Evolutionary conservation across 2,113 vertebrate species (phyloP).

Genomic region (Erythrocercus mccallii): DNA sequence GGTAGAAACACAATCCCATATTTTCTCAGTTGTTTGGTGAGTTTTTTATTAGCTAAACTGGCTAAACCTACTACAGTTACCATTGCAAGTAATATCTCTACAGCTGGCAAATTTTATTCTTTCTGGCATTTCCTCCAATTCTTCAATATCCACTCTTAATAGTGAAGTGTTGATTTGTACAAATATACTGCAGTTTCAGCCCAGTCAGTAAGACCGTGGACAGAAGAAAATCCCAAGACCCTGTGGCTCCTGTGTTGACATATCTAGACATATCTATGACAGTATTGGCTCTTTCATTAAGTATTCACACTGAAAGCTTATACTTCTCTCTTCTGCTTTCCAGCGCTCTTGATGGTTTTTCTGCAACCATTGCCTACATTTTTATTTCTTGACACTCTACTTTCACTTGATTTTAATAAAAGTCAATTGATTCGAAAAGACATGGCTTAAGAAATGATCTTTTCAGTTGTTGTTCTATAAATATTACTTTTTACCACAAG

Average conservation of each 20-base stretch:
- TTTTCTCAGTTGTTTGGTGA: neutral
- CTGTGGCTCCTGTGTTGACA: neutral
- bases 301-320: neutral
- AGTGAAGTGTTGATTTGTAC: neutral
- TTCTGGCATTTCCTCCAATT: neutral
- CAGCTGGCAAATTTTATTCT: neutral
- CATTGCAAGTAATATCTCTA: neutral
- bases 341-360: neutral
- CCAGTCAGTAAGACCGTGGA: neutral
- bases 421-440: neutral
- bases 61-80: neutral
- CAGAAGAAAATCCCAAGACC: neutral
- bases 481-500: neutral
- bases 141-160: neutral
- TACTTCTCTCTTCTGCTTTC: neutral
- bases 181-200: neutral
- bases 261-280: neutral
- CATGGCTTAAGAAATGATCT: neutral
- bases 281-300: neutral
- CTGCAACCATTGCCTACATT: neutral
- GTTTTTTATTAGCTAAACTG: neutral
- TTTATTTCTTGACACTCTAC: neutral
- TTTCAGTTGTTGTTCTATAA: neutral
- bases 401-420: neutral
- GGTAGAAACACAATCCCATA: neutral